Percentiles rank a stretch among this genome's conserved stretches.
Conservation (phyloP, 2,113 vertebrate genomes). For the Corythaixoides concolor region DNA sequence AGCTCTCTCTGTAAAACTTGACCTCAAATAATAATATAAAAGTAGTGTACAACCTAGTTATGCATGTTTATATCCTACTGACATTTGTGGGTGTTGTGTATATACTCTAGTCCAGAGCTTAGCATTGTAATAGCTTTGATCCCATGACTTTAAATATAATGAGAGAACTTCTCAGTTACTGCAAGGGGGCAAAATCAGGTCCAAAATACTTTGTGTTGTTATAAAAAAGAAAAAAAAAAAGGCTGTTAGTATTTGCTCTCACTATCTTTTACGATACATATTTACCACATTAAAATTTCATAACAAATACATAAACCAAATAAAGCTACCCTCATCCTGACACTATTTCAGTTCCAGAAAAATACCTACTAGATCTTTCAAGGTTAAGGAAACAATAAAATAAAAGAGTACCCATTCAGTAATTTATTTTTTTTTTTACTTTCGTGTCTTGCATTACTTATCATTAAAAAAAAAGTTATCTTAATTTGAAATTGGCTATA, state of each 20-base stretch:
- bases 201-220: neutral
- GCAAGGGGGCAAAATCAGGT: neutral
- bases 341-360: neutral
- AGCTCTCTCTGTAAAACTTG: constrained; percentile 2
- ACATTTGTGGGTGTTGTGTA: neutral
- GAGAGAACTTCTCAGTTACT: neutral
- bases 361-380: neutral
- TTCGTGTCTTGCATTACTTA: neutral
- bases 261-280: neutral
- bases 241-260: neutral
- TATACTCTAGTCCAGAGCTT: neutral
- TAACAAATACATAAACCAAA: neutral
- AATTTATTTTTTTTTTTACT: neutral
- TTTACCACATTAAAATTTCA: neutral
- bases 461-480: neutral
- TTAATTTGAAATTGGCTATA: constrained; percentile 24
- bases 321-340: neutral
- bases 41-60: neutral
- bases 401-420: neutral
- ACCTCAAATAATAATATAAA: constrained; percentile 48
- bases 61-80: neutral
- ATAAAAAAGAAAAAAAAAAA: neutral
- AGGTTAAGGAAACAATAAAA: constrained; percentile 31
- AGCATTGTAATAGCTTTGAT: neutral
- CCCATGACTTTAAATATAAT: neutral